Conservation (phyloP, 1,140 invertebrate genomes). For the Psilanteris sp. region DNA sequence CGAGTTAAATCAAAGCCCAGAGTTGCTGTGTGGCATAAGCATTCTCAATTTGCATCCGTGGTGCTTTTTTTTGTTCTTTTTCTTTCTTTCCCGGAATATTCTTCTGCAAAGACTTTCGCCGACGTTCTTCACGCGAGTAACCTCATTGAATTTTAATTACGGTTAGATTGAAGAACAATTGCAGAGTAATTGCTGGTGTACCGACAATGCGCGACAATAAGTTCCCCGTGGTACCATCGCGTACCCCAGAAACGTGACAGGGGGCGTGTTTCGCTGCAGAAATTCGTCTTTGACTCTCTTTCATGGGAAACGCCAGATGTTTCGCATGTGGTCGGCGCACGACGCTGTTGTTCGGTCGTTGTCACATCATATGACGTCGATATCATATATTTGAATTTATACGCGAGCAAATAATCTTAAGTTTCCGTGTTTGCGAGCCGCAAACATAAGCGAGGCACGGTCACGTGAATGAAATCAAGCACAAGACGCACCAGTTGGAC, state of each 20-base stretch:
- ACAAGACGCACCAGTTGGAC: no score
- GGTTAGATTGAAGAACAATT: slow-evolving; percentile 73
- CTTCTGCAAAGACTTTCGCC: slow-evolving; percentile 34
- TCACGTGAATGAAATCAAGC: no score
- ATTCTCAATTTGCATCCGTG: neutral
- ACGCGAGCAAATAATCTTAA: slow-evolving; percentile 19
- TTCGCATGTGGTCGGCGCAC: slow-evolving; percentile 76
- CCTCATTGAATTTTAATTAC: slow-evolving; percentile 76
- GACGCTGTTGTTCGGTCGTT: slow-evolving; percentile 61
- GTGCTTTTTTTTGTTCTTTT: slow-evolving; percentile 6
- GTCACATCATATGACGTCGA: slow-evolving; percentile 59
- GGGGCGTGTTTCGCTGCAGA: slow-evolving; percentile 77
- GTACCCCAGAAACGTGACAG: slow-evolving; percentile 75
- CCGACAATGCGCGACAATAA: slow-evolving; percentile 74
- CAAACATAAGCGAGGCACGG: neutral
- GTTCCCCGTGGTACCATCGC: slow-evolving; percentile 68
- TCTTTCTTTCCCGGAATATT: slow-evolving; percentile 16
- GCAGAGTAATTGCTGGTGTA: slow-evolving; percentile 72
- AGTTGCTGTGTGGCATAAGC: no score
- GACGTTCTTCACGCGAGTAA: slow-evolving; percentile 67
- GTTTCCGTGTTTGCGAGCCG: neutral
- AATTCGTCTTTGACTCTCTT: slow-evolving; percentile 75
- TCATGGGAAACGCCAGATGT: slow-evolving; percentile 80
- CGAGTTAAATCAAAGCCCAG: no score
- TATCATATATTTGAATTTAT: slow-evolving; percentile 44